Evolutionary conservation across 2,888 invertebrate genomes (phyloP), one percentile per base, ranked within the genome.

Genomic region (Eilema griseolum): DNA sequence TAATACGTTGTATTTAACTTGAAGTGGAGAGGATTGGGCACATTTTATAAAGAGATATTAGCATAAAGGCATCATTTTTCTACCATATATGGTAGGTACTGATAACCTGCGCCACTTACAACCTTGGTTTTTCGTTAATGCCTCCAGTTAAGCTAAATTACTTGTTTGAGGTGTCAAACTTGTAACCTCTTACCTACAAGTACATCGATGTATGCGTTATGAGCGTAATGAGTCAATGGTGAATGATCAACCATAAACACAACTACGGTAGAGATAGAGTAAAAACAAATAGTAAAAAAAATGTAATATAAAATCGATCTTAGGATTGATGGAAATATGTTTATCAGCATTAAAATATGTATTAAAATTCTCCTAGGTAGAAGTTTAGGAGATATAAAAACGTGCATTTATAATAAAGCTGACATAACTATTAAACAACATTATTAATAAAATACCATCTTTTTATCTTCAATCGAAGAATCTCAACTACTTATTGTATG

Each of bases 1-100:
- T 72, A 65, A 71, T 71, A 61, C 69, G 52, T 52, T 14, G 16
- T 41, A 59, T 46, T 24, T 20, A n/a, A n/a, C 28, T 46, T 66
- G 52, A 59, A 52, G 62, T 28, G 62, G 69, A 69, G 70, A 67
- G 28, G 37, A 37, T 10, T 46, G 20, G 26, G 12, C n/a, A 62
- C 16, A 26, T 41, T 16, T 12, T 37, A 37, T 12, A 8, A 12
- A 0, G 16, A 26, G 26, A 37, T 10, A 20, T 10, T 20, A 52
- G 52, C n/a, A 52, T 8, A 52, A 52, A n/a, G 7, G 20, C 20
- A 0, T n/a, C 33, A 37, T 37, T 12, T 37, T 12, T 37, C 33
- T 37, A 1, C 33, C 33, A 37, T 37, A 37, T 37, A 37, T 12
- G 33, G 33, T 12, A 12, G 33, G 33, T 37, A 12, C 33, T 12